Base-by-base conservation (phyloP, 2,888 invertebrate species). In the Timema cristinae region DNA sequence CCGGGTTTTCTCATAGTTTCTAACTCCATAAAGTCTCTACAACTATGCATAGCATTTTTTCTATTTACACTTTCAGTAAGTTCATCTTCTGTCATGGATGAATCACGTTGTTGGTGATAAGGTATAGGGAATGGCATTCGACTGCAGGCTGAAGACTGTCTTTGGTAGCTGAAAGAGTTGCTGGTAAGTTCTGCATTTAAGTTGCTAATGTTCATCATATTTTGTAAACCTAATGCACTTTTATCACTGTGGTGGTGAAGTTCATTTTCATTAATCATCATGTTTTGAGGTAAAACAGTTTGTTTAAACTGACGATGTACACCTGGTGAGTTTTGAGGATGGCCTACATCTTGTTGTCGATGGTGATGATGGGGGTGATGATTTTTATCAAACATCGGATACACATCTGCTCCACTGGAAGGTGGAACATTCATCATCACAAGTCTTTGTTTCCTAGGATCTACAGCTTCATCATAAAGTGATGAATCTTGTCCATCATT, bases 401-500 rank as follows among this genome's bases (percentile, higher is more conserved):
- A 71, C 6, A 67, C 49, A 6, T 71, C 71, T 50, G 71, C 67
- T 56, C 48, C 61, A 15, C 51, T n/a, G n/a, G 48, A 52, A 10
- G 68, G 7, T 15, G 16, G n/a, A 10, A n/a, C 47, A 67, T 56
- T 67, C 59, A 69, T 32, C 10, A 66, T 72, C 67, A 72, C 56
- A 15, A 69, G 56, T 7, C 69, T 63, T 15, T 69, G 70, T 50
- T 74, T 74, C 47, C 75, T 73, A 8, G 74, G 71, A 16, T 86
- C 86, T 15, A 85, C 77, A 11, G 86, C 86, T 77, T 87, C 84
- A 76, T 87, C 87, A 76, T 88, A 87, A 56, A 87, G 81, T 49
- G 86, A 86, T 11, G 86, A 87, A 76, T 86, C 86, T 8, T 85
- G 86, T 0, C 86, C 86, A 73, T 84, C 84, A 76, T 84, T 84